A percentile compares a stretch with the other conserved stretches of the same genome.
Conservation (phyloP, 2,113 vertebrate species). For the Ginglymostoma cirratum region DNA sequence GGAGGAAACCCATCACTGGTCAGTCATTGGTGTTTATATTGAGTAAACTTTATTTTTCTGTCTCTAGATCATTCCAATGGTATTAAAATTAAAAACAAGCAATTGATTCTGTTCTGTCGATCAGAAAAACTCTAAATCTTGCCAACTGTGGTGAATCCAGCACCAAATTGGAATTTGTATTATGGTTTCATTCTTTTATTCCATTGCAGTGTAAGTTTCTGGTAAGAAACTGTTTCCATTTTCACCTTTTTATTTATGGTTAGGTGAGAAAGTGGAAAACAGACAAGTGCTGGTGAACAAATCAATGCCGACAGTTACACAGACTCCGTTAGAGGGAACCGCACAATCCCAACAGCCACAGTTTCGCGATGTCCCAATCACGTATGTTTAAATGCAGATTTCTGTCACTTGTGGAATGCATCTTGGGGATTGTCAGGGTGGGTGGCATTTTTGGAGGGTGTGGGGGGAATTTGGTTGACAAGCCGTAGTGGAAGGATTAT, state of each 20-base stretch:
- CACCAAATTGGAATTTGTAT: not conserved
- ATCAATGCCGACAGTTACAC: slow-evolving; percentile 96
- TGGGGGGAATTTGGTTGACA: not conserved
- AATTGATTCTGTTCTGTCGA: not conserved
- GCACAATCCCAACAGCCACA: slow-evolving; percentile 82
- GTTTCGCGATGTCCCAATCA: slow-evolving; percentile 90
- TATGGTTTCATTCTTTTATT: not conserved
- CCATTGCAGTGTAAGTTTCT: not conserved
- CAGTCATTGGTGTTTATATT: not conserved
- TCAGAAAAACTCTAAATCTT: not conserved
- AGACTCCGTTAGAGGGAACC: slow-evolving; percentile 91
- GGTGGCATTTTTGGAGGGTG: not conserved
- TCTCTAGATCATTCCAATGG: not conserved
- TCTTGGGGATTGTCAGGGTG: too few relatives aligned
- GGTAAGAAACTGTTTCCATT: not conserved
- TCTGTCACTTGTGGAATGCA: not conserved
- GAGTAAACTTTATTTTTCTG: not conserved
- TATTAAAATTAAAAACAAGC: not conserved
- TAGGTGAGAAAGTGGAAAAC: slow-evolving; percentile 94
- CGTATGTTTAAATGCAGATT: slow-evolving; percentile 57
- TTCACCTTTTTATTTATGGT: slow-evolving; percentile 9
- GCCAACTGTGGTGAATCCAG: not conserved
- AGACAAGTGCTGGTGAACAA: slow-evolving; percentile 96
- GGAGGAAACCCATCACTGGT: not conserved
- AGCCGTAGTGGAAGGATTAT: too few relatives aligned